A percentile compares a stretch with the other conserved stretches of the same genome.
phyloP scores from a whole-genome alignment of 1,140 invertebrate species.

The Akabosia matsudoensis region DNA sequence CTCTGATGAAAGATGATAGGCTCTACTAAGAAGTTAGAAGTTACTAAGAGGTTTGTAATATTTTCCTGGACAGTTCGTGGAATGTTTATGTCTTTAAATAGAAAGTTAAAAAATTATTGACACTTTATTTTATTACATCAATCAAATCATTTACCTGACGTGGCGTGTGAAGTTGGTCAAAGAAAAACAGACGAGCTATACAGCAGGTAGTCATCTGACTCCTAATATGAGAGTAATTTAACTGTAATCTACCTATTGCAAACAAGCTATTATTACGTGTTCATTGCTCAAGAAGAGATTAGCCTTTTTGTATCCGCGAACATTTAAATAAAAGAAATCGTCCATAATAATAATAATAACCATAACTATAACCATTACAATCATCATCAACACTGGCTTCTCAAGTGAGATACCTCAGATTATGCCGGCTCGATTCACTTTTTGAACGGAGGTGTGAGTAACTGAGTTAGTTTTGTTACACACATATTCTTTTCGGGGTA shows the following conservation, averaged over 20 bases:
- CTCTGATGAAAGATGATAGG: no score
- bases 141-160: not conserved
- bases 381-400: not conserved
- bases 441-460: no score
- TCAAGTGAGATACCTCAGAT: not conserved
- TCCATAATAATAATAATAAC: constrained; percentile 11
- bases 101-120: no score
- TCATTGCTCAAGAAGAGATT: not conserved
- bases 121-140: no score
- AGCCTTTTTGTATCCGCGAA: not conserved
- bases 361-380: not conserved
- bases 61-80: no score
- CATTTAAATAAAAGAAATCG: constrained; percentile 3
- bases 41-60: no score
- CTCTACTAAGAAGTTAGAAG: no score
- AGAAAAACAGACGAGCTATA: not conserved
- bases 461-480: not conserved
- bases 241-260: not conserved
- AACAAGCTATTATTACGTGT: no score
- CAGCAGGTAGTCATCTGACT: not conserved
- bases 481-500: not conserved
- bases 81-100: no score
- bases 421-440: not conserved
- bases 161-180: not conserved
- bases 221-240: not conserved